Evolutionary conservation across 2,888 invertebrate genomes (phyloP), one percentile per base, ranked within the genome.

Genomic region (Papilio gigon): DNA sequence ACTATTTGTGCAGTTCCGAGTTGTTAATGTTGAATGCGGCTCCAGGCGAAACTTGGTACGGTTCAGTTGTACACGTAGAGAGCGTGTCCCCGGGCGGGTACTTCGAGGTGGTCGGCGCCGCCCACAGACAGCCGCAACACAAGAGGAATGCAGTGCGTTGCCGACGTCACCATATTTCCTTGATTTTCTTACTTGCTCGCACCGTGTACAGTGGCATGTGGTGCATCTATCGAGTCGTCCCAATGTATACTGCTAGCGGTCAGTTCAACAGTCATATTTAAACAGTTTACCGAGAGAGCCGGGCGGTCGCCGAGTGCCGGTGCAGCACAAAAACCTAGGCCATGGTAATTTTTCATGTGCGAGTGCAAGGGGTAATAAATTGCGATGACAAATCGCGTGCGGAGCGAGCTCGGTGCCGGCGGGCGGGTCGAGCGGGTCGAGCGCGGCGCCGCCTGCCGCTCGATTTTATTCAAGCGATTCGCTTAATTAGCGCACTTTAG

Each of bases 401-500:
- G 42, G 4, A 40, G 14, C 47, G 59, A 35, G n/a, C 33, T 33
- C 17, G 40, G 44, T 44, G 62, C 44, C 14, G 65, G 30, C 14
- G n/a, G n/a, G 47, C 47, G 47, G 47, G 47, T 14, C 27, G 42
- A 12, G 58, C 56, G 42, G 6, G 50, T 12, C 44, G 50, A 47
- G 33, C 35, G 22, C n/a, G 44, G 47, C 35, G 50, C 63, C 27
- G 66, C 35, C 53, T 53, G 53, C 30, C 33, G 47, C 65, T 14
- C 35, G 67, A 37, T 63, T 47, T 58, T 47, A 58, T 58, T 63
- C 63, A 63, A 56, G 37, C 68, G 67, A 63, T 44, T 33, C 35
- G 67, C 56, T 63, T 56, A 58, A 68, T 63, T 63, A 68, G 68
- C 58, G 58, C 44, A 42, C 44, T 40, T 66, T 66, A 66, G 58